Conservation (phyloP, 2,888 invertebrate species). For the Caenorhabditis becei region DNA sequence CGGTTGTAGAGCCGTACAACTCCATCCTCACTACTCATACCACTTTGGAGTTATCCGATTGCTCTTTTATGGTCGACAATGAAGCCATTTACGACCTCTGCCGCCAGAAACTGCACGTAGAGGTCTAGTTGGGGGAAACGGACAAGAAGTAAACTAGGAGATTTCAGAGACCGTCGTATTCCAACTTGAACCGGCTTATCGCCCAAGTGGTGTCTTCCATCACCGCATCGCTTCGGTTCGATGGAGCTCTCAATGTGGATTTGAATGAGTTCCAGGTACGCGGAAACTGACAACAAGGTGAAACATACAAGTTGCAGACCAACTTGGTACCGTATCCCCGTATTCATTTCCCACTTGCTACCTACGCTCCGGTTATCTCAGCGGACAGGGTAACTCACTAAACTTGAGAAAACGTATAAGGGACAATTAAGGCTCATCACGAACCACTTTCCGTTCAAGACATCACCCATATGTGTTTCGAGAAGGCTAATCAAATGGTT, state of each 20-base stretch:
- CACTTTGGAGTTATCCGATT: constrained; percentile 93
- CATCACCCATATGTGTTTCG: constrained; percentile 87
- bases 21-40: constrained; percentile 96
- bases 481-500: constrained; percentile 92
- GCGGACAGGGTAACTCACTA: constrained; percentile 58
- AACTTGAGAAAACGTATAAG: neutral
- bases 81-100: constrained; percentile 95
- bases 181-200: constrained; percentile 93
- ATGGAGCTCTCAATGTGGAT: constrained; percentile 84
- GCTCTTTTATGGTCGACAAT: constrained; percentile 95
- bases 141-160: constrained; percentile 11
- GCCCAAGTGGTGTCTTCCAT: constrained; percentile 90
- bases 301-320: constrained; percentile 83
- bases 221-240: constrained; percentile 85
- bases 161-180: constrained; percentile 87
- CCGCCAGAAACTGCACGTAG: constrained; percentile 86
- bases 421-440: constrained; percentile 61
- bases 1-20: constrained; percentile 96
- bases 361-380: constrained; percentile 83
- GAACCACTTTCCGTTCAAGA: constrained; percentile 84
- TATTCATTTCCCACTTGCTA: constrained; percentile 90
- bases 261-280: constrained; percentile 83
- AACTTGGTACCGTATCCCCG: constrained; percentile 89
- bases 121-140: constrained; percentile 52
- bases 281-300: neutral